Evolutionary conservation across 1,140 invertebrate species (phyloP), one percentile per base, ranked within the genome.

Genomic region (Brachionus angularis): DNA sequence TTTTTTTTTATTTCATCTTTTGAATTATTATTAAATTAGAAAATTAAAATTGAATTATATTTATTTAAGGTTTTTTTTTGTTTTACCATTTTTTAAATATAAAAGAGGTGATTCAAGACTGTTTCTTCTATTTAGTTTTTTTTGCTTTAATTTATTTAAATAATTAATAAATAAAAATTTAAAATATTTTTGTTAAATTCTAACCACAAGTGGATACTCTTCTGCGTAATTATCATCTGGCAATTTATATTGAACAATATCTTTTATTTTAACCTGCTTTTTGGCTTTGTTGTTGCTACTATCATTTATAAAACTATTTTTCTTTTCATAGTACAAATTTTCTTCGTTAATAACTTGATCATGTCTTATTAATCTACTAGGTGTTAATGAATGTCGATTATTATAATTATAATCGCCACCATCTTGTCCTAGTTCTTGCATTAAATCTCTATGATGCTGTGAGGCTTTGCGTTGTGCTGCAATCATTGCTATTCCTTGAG

Each of bases 311-410:
- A 58, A 58, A 36, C 53, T 58, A 27, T 58, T 58, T 23, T 58
- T 58, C 39, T 58, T 58, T 29, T 58, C 53, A 25, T 12, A 23
- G 8, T 23, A 58, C 12, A 58, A 39, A 36, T 58, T 34, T 4
- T 58, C 53, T 39, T 36, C 39, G 18, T 47, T 67, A 27, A 18
- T 33, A 36, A 34, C 31, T 36, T 46, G 62, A 12, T 81, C 76
- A 70, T 81, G 79, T 72, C 74, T 77, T 16, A 76, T 79, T 23
- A 81, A 70, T 12, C 77, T 73, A 61, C 76, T 79, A 4, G 77
- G 75, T 12, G 78, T 58, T 39, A 58, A 62, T 44, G 39, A 44
- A 78, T 76, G 64, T 79, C 77, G 70, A 74, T 76, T 27, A 76
- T 78, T 21, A 79, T 70, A 14, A 75, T 73, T 53, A 75, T 79